These are phyloP conservation scores for Drosophila limbata DNA, from an alignment of 2,888 invertebrate species.

Conservation along the genomic window DNA sequence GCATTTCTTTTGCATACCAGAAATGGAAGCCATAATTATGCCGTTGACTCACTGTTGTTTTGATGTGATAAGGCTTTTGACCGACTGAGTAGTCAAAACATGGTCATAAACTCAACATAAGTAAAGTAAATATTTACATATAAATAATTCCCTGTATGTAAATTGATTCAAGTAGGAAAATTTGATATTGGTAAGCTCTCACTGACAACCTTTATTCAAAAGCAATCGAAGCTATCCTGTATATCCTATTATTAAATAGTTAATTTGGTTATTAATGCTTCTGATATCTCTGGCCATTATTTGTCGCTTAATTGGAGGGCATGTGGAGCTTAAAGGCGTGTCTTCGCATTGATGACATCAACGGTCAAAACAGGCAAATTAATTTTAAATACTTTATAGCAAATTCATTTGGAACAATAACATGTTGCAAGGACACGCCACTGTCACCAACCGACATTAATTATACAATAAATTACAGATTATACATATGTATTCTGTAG, in stretches of 20 bases:
- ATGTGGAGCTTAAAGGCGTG: neutral
- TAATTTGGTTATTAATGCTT: neutral
- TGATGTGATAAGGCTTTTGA: slow-evolving; percentile 29
- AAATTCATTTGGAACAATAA: slow-evolving; percentile 34
- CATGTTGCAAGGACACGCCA: slow-evolving; percentile 14
- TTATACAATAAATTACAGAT: slow-evolving; percentile 69
- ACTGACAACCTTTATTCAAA: neutral
- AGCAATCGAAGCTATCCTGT: neutral
- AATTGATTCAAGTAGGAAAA: neutral
- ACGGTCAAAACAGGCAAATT: slow-evolving; percentile 39
- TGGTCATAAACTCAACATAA: neutral
- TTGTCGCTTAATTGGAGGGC: slow-evolving; percentile 7
- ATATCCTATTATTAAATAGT: neutral
- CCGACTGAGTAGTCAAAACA: neutral
- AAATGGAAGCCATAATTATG: slow-evolving; percentile 29
- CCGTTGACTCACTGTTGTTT: slow-evolving; percentile 44
- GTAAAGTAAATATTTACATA: neutral
- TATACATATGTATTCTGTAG: slow-evolving; percentile 36
- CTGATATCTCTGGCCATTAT: neutral
- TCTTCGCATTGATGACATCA: slow-evolving; percentile 5
- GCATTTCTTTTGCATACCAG: slow-evolving; percentile 45
- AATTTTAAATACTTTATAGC: slow-evolving; percentile 37
- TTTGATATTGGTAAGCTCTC: neutral
- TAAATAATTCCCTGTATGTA: neutral
- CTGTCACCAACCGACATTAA: slow-evolving; percentile 52